phyloP scores from a whole-genome alignment of 2,113 vertebrate species.

The Synchiropus splendidus region DNA sequence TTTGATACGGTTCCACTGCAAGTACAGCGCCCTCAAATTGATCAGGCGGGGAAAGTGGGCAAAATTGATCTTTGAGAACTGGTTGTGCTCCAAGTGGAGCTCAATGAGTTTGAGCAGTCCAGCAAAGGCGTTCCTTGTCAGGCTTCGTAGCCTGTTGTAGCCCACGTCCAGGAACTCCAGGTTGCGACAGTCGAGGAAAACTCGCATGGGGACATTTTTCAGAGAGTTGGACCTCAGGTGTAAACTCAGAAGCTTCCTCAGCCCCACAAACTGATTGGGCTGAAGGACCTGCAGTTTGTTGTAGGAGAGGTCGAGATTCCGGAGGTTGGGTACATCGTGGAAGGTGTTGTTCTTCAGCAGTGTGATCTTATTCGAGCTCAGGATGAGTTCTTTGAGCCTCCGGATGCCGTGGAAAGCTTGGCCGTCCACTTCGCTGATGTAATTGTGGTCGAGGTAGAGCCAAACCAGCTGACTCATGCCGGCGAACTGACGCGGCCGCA shows the following conservation, averaged over 20 bases:
- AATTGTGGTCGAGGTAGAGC: slow-evolving; percentile 98
- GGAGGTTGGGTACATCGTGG: slow-evolving; percentile 86
- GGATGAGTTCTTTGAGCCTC: slow-evolving; percentile 90
- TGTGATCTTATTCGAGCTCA: slow-evolving; percentile 93
- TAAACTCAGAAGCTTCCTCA: slow-evolving; percentile 88
- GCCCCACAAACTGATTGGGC: slow-evolving; percentile 82
- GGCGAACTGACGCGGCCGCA: slow-evolving; percentile 85
- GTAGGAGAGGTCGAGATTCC: slow-evolving; percentile 94
- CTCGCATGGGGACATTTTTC: slow-evolving; percentile 82
- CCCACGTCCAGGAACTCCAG: slow-evolving; percentile 93
- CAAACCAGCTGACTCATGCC: slow-evolving; percentile 91
- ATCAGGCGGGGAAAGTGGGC: slow-evolving; percentile 92
- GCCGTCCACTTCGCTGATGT: slow-evolving; percentile 83
- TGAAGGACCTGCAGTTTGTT: slow-evolving; percentile 88
- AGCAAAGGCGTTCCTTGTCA: slow-evolving; percentile 89
- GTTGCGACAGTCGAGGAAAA: slow-evolving; percentile 94
- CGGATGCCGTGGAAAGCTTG: slow-evolving; percentile 89
- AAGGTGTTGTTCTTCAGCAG: slow-evolving; percentile 87
- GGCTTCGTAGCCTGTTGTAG: slow-evolving; percentile 89
- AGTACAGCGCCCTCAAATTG: slow-evolving; percentile 86
- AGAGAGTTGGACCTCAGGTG: slow-evolving; percentile 91
- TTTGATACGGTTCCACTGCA: slow-evolving; percentile 93
- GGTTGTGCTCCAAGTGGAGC: slow-evolving; percentile 95
- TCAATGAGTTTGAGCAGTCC: slow-evolving; percentile 89
- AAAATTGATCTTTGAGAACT: slow-evolving; percentile 95